Evolutionary conservation across 2,113 vertebrate species (phyloP).

Genomic region (Pseudopodoces humilis): DNA sequence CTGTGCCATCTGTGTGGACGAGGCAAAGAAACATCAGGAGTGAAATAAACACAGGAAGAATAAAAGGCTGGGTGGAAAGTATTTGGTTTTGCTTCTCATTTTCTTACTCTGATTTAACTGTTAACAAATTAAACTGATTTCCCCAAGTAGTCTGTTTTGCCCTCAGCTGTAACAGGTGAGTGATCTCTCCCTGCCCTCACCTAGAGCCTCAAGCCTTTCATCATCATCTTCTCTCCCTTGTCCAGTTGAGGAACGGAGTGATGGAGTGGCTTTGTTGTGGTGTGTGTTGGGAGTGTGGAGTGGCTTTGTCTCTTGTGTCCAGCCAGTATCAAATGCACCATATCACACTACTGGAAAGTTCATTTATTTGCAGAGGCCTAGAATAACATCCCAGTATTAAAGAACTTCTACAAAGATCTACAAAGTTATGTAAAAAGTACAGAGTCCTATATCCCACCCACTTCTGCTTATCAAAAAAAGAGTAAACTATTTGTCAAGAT

Average conservation of each 20-base stretch:
- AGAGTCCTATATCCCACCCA: neutral
- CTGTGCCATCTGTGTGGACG: fast-evolving
- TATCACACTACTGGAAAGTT: neutral
- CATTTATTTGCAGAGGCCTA: neutral
- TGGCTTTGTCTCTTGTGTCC: too few species aligned
- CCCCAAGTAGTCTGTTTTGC: neutral
- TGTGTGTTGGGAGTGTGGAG: neutral
- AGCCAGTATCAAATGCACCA: neutral
- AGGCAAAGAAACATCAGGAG: neutral
- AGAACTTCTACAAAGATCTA: neutral
- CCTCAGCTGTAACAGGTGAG: fast-evolving
- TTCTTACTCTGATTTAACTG: neutral
- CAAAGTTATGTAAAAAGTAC: neutral
- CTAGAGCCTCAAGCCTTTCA: fast-evolving
- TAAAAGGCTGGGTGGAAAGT: neutral
- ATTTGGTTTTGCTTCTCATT: neutral
- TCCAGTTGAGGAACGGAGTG: neutral
- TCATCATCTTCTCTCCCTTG: neutral
- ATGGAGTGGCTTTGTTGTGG: neutral
- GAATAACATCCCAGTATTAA: neutral
- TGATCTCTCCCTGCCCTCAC: neutral
- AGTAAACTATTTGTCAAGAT: neutral
- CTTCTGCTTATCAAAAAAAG: neutral
- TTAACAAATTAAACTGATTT: neutral
- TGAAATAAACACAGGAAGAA: neutral